These are phyloP conservation scores for Circaetus cinerascens DNA, from an alignment of 2,113 vertebrate genomes.

Conservation along the genomic window DNA sequence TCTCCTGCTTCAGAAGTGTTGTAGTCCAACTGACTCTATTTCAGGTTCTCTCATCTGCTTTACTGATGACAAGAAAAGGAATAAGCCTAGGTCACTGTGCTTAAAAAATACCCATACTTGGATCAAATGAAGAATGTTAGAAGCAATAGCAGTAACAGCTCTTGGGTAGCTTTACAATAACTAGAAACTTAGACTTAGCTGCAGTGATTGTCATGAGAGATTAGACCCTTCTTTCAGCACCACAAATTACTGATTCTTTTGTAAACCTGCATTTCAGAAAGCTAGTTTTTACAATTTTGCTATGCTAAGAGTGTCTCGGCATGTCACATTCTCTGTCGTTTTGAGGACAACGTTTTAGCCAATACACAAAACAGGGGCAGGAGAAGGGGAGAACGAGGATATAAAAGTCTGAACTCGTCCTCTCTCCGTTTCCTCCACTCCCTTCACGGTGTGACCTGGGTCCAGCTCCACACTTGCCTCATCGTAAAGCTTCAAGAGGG, in stretches of 20 bases:
- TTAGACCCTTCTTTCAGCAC: background rate
- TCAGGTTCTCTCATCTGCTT: background rate
- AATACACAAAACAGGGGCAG: fast-evolving
- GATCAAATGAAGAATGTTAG: background rate
- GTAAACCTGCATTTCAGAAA: background rate
- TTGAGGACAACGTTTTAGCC: background rate
- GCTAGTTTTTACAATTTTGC: background rate
- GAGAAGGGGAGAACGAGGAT: background rate
- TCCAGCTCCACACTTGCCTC: background rate
- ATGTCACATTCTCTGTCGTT: background rate
- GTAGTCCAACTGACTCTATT: background rate
- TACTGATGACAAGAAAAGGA: background rate
- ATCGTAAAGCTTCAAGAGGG: background rate
- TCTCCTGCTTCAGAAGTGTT: background rate
- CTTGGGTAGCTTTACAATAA: background rate
- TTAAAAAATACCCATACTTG: background rate
- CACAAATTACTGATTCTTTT: background rate
- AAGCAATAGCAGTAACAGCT: fast-evolving
- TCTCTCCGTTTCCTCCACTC: background rate
- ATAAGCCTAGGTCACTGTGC: background rate
- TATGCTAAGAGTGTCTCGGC: background rate
- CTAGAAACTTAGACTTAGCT: background rate
- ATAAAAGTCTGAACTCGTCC: background rate
- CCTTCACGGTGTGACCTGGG: background rate
- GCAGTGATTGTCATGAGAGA: background rate